phyloP scores from a whole-genome alignment of 2,888 invertebrate genomes.

The Tenthredo notha region DNA sequence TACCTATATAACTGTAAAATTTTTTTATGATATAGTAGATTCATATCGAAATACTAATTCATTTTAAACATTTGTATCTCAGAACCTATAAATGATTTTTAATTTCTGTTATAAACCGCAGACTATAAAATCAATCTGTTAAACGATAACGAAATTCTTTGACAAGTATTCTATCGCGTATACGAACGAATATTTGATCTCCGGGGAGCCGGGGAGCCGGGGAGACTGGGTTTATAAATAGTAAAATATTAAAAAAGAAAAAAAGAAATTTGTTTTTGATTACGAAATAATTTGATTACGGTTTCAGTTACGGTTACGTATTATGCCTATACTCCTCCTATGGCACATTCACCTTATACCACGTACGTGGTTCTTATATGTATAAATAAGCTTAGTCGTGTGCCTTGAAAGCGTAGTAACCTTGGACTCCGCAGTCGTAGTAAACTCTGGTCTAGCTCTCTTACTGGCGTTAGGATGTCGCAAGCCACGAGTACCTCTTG shows the following conservation, averaged over 20 bases:
- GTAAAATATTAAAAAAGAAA: neutral
- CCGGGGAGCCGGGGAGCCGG: neutral
- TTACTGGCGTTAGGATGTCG: slow-evolving; percentile 40
- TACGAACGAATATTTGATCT: neutral
- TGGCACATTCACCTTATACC: slow-evolving; percentile 26
- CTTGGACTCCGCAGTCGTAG: slow-evolving; percentile 53
- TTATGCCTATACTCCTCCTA: slow-evolving; percentile 25
- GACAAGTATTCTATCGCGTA: neutral
- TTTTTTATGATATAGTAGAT: neutral
- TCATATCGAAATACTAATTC: neutral
- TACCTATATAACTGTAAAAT: neutral
- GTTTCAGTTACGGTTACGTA: slow-evolving; percentile 41
- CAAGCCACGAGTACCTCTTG: slow-evolving; percentile 24
- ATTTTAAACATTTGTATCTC: neutral
- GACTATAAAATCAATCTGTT: neutral
- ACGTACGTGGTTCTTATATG: neutral
- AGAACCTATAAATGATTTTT: neutral
- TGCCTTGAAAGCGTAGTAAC: slow-evolving; percentile 50
- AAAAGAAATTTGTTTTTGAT: neutral
- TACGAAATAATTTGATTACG: slow-evolving; percentile 41
- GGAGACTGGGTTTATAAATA: slow-evolving; percentile 14
- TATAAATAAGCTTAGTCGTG: slow-evolving; percentile 14
- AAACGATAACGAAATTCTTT: slow-evolving; percentile 11
- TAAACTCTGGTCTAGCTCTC: slow-evolving; percentile 49
- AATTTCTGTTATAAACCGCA: neutral